These are phyloP conservation scores for Caenorhabditis sulstoni DNA, from an alignment of 2,888 invertebrate species.

Conservation along the genomic window DNA sequence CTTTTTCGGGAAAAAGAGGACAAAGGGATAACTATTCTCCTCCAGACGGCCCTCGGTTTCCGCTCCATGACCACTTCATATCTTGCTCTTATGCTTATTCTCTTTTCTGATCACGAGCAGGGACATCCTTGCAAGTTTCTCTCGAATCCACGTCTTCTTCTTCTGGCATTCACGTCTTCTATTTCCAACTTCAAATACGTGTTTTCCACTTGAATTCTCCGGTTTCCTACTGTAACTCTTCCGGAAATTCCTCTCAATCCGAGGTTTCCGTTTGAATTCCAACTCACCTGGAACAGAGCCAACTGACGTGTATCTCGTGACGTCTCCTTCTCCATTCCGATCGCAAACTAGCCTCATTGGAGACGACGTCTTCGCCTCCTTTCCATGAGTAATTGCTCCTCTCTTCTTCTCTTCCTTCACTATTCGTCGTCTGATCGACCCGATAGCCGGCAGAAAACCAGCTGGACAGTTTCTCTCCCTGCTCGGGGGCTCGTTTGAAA, in stretches of 20 bases:
- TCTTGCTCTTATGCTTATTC: too few relatives aligned
- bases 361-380: neutral
- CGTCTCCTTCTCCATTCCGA: constrained; percentile 16
- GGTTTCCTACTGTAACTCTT: constrained; percentile 27
- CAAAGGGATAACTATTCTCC: neutral
- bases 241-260: constrained; percentile 17
- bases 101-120: too few relatives aligned
- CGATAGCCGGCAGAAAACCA: constrained; percentile 10
- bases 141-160: too few relatives aligned
- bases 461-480: neutral
- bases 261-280: constrained; percentile 40
- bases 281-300: constrained; percentile 27
- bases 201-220: constrained; percentile 15
- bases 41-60: constrained; percentile 20
- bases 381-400: constrained; percentile 26
- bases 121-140: too few relatives aligned
- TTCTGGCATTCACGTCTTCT: constrained; percentile 10
- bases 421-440: constrained; percentile 40
- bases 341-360: constrained; percentile 45
- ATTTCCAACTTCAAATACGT: neutral
- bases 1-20: constrained; percentile 22
- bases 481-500: constrained; percentile 2
- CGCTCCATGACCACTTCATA: constrained; percentile 37
- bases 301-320: constrained; percentile 1
- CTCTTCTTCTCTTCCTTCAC: constrained; percentile 25